Conservation (phyloP, 1,140 invertebrate genomes). For the Leptinotarsa defecta region DNA sequence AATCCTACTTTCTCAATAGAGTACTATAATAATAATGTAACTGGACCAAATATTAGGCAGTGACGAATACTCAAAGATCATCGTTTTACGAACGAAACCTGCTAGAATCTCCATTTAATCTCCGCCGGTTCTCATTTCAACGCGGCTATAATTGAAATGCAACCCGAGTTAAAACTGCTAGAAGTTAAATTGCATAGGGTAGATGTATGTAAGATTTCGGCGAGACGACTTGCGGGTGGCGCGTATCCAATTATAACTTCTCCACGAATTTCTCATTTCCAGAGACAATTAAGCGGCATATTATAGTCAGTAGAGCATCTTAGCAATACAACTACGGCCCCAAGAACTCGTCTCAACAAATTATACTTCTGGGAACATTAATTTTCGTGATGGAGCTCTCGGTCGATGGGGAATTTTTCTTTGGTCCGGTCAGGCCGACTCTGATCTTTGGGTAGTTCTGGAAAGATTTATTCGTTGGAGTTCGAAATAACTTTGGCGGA, state of each 20-base stretch:
- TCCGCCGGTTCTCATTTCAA: not conserved
- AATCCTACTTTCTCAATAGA: too few relatives aligned
- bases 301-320: slow-evolving; percentile 56
- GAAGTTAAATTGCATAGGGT: slow-evolving; percentile 30
- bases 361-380: slow-evolving; percentile 59
- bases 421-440: not conserved
- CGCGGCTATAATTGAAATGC: slow-evolving; percentile 11
- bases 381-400: slow-evolving; percentile 57
- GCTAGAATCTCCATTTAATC: not conserved
- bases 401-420: slow-evolving; percentile 28
- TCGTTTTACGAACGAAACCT: too few relatives aligned
- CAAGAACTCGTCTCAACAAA: slow-evolving; percentile 54
- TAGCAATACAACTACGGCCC: slow-evolving; percentile 50
- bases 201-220: slow-evolving; percentile 44
- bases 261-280: slow-evolving; percentile 59
- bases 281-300: slow-evolving; percentile 59
- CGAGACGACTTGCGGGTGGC: slow-evolving; percentile 42
- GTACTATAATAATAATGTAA: too few relatives aligned
- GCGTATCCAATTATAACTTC: slow-evolving; percentile 59
- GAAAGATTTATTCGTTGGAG: too few relatives aligned
- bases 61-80: too few relatives aligned
- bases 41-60: too few relatives aligned
- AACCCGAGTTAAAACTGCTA: slow-evolving; percentile 12
- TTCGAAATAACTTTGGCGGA: too few relatives aligned
- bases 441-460: not conserved